phyloP scores from a whole-genome alignment of 2,888 invertebrate genomes.

The Hetaerina titia region DNA sequence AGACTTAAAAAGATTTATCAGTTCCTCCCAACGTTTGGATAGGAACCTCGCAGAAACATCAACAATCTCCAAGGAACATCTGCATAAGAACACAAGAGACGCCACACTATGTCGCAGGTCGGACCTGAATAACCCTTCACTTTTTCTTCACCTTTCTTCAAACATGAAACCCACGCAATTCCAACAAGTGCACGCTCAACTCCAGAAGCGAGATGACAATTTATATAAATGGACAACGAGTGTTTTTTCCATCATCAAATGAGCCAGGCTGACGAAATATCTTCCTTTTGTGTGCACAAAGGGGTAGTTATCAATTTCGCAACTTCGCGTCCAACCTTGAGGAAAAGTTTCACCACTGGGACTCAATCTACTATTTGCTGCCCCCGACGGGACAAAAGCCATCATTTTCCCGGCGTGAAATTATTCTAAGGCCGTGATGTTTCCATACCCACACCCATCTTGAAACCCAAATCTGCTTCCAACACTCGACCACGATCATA shows the following conservation, averaged over 20 bases:
- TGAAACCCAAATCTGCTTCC: no score
- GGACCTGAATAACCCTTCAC: no score
- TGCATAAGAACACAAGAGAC: not conserved
- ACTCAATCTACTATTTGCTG: no score
- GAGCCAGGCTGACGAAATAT: not conserved
- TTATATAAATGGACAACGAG: no score
- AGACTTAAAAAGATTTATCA: not conserved
- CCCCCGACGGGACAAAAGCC: no score
- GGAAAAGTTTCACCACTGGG: no score
- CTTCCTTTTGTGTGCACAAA: not conserved
- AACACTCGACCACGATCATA: no score
- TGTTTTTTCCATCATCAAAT: not conserved
- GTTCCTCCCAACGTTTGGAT: not conserved
- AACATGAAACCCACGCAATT: no score
- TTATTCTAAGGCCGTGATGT: no score
- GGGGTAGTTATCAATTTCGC: not conserved
- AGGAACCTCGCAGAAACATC: not conserved
- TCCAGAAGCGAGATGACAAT: not conserved
- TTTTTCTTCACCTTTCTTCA: no score
- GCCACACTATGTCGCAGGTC: not conserved
- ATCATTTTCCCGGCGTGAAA: no score
- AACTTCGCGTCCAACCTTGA: not conserved
- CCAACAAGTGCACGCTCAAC: not conserved
- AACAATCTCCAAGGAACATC: not conserved
- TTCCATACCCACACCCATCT: no score